Percentiles rank a stretch among this genome's conserved stretches.
Conservation (phyloP, 2,888 invertebrate genomes). For the Agrochola circellaris region DNA sequence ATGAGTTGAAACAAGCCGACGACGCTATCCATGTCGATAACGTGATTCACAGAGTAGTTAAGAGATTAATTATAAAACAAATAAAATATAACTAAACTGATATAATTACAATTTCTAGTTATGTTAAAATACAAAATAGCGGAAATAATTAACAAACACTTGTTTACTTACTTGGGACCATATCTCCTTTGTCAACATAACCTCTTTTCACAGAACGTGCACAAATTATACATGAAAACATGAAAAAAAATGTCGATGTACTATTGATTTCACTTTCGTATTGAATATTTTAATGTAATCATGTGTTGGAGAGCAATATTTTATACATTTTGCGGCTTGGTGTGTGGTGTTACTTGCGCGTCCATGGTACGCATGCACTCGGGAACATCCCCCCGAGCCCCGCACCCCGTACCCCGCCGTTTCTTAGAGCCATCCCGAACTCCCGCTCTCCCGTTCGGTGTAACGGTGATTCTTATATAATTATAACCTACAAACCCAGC, state of each 20-base stretch:
- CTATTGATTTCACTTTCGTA: slow-evolving; percentile 59
- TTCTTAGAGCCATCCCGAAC: slow-evolving; percentile 75
- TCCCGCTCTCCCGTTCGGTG: slow-evolving; percentile 68
- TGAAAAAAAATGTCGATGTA: slow-evolving; percentile 35
- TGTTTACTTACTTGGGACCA: slow-evolving; percentile 78
- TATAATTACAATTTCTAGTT: slow-evolving; percentile 43
- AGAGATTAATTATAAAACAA: slow-evolving; percentile 13
- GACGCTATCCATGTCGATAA: slow-evolving; percentile 26
- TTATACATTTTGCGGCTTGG: slow-evolving; percentile 41
- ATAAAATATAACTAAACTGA: slow-evolving; percentile 13
- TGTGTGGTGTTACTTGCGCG: slow-evolving; percentile 47
- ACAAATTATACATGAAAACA: slow-evolving; percentile 44
- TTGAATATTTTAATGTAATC: slow-evolving; percentile 58
- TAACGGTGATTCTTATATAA: slow-evolving; percentile 81
- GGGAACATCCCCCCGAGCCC: slow-evolving; percentile 49
- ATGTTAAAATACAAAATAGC: slow-evolving; percentile 38
- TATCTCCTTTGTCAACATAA: slow-evolving; percentile 85
- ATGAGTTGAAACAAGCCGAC: slow-evolving; percentile 10
- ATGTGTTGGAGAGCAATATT: slow-evolving; percentile 40
- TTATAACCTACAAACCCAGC: slow-evolving; percentile 74
- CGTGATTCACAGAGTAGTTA: slow-evolving; percentile 11
- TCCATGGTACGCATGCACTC: slow-evolving; percentile 63
- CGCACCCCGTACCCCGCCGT: slow-evolving; percentile 42
- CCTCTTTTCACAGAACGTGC: slow-evolving; percentile 72
- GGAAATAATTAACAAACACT: slow-evolving; percentile 42